These are phyloP conservation scores for Nematostella vectensis DNA, from an alignment of 92 coral and sea anemone species.

Conservation along the genomic window DNA sequence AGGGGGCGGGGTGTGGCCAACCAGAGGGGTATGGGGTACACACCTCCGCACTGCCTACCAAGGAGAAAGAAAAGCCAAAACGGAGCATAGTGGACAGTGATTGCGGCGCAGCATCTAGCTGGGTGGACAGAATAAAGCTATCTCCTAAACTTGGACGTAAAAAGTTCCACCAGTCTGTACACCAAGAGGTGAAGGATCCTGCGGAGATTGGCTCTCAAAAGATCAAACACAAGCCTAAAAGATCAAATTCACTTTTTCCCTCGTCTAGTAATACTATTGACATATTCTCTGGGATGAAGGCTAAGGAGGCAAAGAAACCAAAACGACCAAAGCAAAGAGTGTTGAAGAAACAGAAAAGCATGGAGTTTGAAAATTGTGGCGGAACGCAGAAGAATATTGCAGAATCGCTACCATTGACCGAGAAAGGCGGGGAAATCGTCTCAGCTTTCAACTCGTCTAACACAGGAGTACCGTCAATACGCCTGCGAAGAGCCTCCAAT, in stretches of 20 bases:
- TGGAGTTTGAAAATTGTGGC: background rate
- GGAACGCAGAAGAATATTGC: background rate
- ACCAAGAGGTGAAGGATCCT: background rate
- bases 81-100: background rate
- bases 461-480: background rate
- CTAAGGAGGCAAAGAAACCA: background rate
- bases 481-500: background rate
- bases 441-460: background rate
- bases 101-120: background rate
- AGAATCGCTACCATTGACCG: background rate
- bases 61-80: background rate
- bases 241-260: background rate
- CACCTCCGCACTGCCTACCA: background rate
- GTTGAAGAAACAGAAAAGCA: background rate
- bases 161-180: background rate
- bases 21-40: background rate
- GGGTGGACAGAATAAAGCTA: background rate
- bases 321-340: background rate
- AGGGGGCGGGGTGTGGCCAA: no score
- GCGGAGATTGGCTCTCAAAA: background rate
- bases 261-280: background rate
- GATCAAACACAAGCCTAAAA: background rate
- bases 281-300: background rate
- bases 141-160: slow-evolving; percentile 1
- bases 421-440: background rate